Evolutionary conservation across 35 echinoderm and acorn worm species (phyloP).

Genomic region (Strongylocentrotus purpuratus): DNA sequence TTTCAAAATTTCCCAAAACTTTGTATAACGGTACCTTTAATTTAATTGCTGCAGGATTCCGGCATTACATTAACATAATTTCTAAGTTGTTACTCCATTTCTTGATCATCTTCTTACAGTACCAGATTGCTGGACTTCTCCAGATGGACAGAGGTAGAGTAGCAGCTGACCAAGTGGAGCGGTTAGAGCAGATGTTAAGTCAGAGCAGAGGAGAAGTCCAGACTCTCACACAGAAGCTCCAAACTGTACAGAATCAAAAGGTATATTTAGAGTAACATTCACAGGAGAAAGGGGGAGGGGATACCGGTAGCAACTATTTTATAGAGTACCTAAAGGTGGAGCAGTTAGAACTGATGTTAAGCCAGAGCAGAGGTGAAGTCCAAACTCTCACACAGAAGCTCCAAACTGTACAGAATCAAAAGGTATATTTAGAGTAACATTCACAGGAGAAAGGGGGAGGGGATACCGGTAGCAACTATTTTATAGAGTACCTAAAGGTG

Average conservation of each 20-base stretch:
- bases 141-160: conserved; percentile 73
- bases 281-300: neutral
- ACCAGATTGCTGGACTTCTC: conserved; percentile 74
- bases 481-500: neutral
- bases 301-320: neutral
- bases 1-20: too few species aligned
- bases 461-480: neutral
- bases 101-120: conserved; percentile 47
- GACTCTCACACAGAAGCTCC: conserved; percentile 61
- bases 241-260: conserved; percentile 46
- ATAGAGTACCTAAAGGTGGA: conserved; percentile 31
- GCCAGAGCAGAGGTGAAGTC: conserved; percentile 58
- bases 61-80: too few species aligned
- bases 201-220: conserved; percentile 68
- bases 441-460: neutral
- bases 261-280: neutral
- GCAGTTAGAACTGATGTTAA: conserved; percentile 61
- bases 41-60: too few species aligned
- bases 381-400: conserved; percentile 69
- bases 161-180: conserved; percentile 54
- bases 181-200: conserved; percentile 62
- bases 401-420: conserved; percentile 27
- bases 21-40: too few species aligned
- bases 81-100: neutral
- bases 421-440: conserved; percentile 43